Evolutionary conservation across 2,888 invertebrate species (phyloP), one percentile per base, ranked within the genome.

Genomic region (Leucophenga montana): DNA sequence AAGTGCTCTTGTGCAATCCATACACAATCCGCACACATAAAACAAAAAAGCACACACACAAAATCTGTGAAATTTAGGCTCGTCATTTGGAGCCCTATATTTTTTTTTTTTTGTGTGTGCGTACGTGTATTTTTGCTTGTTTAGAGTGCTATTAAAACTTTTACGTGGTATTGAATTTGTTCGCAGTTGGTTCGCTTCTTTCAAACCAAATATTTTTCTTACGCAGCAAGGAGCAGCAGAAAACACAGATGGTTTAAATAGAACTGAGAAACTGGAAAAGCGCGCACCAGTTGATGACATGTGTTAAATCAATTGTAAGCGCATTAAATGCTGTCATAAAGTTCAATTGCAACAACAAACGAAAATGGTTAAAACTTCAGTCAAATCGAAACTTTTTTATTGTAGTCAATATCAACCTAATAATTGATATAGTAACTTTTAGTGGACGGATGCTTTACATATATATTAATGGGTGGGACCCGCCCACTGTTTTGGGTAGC

Each of bases 91-190:
- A 39, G 39, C 39, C 8, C 8, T 5, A 39, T 5, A 39, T 39
- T 8, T 39, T 39, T 39, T 39, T 39, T 39, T 8, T 33, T 8
- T 33, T 13, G 48, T 48, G 31, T 14, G 8, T 59, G n/a, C 33
- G 20, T 33, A n/a, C n/a, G n/a, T 18, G 31, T 16, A n/a, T 33
- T 14, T 16, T 11, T 59, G n/a, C 27, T n/a, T 13, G 27, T 33
- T 59, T 59, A 16, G 18, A 59, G 59, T 33, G 59, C 59, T 33
- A 59, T 59, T 59, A 59, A 59, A 59, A 59, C 31, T 59, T 59
- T 59, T 59, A 59, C 31, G 33, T 33, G 27, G 31, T 59, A 33
- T 59, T 33, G 59, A 8, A 33, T 59, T 59, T 59, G 33, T 59
- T 59, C 14, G 16, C 59, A 59, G 27, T 59, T 59, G 57, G 33